Evolutionary conservation across 64 coral and sea anemone genomes (phyloP).

Genomic region (Hydrozoanthus tunicans): DNA sequence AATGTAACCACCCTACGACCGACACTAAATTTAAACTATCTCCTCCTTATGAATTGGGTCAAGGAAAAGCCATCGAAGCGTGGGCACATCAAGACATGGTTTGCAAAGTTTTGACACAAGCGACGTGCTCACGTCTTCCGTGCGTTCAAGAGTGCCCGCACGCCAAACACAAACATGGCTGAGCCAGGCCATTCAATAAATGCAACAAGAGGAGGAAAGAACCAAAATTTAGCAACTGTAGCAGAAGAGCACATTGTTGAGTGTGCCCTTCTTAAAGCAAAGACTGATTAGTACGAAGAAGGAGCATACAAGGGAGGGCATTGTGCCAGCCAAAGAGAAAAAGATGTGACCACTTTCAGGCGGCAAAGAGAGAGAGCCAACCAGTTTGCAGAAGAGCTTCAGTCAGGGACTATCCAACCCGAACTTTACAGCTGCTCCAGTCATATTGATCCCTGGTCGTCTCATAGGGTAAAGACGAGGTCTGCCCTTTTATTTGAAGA

Average conservation of each 20-base stretch:
- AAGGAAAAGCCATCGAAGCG: constrained; percentile 51
- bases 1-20: constrained; percentile 13
- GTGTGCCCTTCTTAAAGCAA: constrained; percentile 62
- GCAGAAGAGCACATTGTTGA: constrained; percentile 67
- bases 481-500: constrained; percentile 26
- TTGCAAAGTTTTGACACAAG: constrained; percentile 61
- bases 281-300: constrained; percentile 60
- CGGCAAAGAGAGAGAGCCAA: constrained; percentile 51
- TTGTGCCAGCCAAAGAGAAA: constrained; percentile 60
- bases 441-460: constrained; percentile 47
- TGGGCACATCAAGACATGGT: constrained; percentile 65
- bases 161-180: constrained; percentile 68
- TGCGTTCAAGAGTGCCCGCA: constrained; percentile 53
- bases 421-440: constrained; percentile 23
- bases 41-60: constrained; percentile 45
- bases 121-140: constrained; percentile 54
- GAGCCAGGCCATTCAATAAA: constrained; percentile 67
- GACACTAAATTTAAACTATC: constrained; percentile 15
- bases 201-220: constrained; percentile 66
- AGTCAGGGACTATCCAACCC: constrained; percentile 51
- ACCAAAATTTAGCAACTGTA: constrained; percentile 50
- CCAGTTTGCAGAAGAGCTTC: constrained; percentile 60
- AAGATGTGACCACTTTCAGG: constrained; percentile 54
- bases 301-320: constrained; percentile 56
- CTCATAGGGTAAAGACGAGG: constrained; percentile 55